Base-by-base conservation (phyloP, 2,113 vertebrate species). In the Cololabis saira region DNA sequence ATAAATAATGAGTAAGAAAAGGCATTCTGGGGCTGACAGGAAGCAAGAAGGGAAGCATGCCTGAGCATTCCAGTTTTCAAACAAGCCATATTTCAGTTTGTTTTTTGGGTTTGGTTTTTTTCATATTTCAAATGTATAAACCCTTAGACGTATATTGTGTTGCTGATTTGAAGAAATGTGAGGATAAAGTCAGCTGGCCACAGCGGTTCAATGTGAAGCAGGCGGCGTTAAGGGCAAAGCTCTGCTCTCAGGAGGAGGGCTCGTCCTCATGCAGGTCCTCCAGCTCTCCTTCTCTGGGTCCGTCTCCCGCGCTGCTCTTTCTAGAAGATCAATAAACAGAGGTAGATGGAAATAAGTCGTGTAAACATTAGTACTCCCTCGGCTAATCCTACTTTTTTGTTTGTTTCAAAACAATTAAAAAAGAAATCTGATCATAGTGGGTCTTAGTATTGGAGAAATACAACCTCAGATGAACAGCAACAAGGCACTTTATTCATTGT, bases 251-350 rank as follows among this genome's bases (percentile, higher is more conserved):
- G 50, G 88, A 92, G 19, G 86, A 90, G 8, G 92, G 81, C 55
- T 94, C 93, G 4, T 94, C 92, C 68, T 94, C 93, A 53, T 87
- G 86, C 55, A 94, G 87, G 73, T 94, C 93, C 78, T 94, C 92
- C 57, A 94, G 90, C 74, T 94, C 93, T 13, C 69, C 88, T 43
- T 93, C 92, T 80, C 92, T 79, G 51, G 89, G 88, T 12, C 83
- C 88, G 5, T 94, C 93, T 2, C 92, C 92, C 1, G 89, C 90
- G 84, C 92, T 93, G 60, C 86, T 66, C 83, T 94, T 93, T 87
- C 93, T 94, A 80, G 18, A 62, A 64, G 18, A 47, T 17, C 15
- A 40, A 19, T 37, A 37, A 37, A 37, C 10, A 37, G 1, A 37
- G 10, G 10, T 37, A 9, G 6, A 11, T 7, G 10, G 33, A 7